Evolutionary conservation across 2,888 invertebrate species (phyloP).

Genomic region (Meganola albula): DNA sequence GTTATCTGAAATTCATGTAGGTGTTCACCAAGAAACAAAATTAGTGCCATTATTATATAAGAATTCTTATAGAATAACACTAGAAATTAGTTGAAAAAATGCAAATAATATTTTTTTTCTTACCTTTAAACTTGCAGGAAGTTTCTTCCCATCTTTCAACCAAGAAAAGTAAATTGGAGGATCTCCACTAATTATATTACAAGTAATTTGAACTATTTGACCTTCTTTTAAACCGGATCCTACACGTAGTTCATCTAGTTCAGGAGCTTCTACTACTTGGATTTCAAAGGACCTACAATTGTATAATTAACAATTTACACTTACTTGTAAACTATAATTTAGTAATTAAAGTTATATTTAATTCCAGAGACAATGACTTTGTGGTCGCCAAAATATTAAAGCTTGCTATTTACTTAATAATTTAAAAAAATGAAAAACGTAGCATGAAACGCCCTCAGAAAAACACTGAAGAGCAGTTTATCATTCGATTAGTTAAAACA

Average conservation of each 20-base stretch:
- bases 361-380: too few species aligned
- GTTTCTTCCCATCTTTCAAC: constrained; percentile 82
- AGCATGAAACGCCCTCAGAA: too few species aligned
- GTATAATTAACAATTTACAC: not conserved
- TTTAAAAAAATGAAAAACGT: too few species aligned
- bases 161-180: constrained; percentile 84
- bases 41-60: too few species aligned
- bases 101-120: not conserved
- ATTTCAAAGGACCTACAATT: constrained; percentile 80
- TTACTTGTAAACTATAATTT: not conserved
- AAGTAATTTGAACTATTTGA: constrained; percentile 89
- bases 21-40: constrained; percentile 15
- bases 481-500: too few species aligned
- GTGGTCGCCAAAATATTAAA: too few species aligned
- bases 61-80: too few species aligned
- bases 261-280: constrained; percentile 85
- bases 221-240: constrained; percentile 89
- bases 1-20: constrained; percentile 67
- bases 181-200: constrained; percentile 85
- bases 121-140: constrained; percentile 80
- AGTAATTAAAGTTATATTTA: too few species aligned
- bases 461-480: too few species aligned
- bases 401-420: too few species aligned
- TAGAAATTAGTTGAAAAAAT: too few species aligned
- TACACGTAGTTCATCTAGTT: constrained; percentile 88